Evolutionary conservation across 2,888 invertebrate genomes (phyloP).

Genomic region (Rotaria macrura): DNA sequence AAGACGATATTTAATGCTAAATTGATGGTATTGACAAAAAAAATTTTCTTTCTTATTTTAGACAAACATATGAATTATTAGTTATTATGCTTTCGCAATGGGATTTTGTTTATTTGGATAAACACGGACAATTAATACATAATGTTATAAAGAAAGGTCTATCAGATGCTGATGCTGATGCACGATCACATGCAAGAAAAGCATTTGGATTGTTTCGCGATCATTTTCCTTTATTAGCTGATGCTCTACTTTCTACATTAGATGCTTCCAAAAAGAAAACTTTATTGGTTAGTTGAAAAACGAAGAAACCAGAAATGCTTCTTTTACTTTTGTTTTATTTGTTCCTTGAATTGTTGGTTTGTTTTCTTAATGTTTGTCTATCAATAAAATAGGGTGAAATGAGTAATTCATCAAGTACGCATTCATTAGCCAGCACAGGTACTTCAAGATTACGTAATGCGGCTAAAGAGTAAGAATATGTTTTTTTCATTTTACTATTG

Average conservation of each 20-base stretch:
- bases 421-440: constrained; percentile 44
- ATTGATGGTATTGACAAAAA: not conserved
- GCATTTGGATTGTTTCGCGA: constrained; percentile 80
- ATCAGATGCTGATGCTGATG: constrained; percentile 29
- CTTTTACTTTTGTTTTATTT: no score
- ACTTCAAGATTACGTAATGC: constrained; percentile 31
- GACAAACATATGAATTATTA: constrained; percentile 23
- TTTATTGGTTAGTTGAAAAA: constrained; percentile 42
- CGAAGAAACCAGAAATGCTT: not conserved
- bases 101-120: constrained; percentile 25
- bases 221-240: constrained; percentile 80
- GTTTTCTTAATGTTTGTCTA: not conserved
- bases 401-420: constrained; percentile 51
- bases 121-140: constrained; percentile 14
- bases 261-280: constrained; percentile 67
- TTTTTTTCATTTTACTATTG: not conserved
- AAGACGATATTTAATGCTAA: not conserved
- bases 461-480: not conserved
- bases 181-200: constrained; percentile 34
- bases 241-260: constrained; percentile 67
- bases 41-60: not conserved
- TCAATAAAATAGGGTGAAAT: constrained; percentile 51
- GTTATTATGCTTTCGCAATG: constrained; percentile 18
- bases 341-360: not conserved
- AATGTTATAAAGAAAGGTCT: constrained; percentile 29